Evolutionary conservation across 2,888 invertebrate genomes (phyloP), one percentile per base, ranked within the genome.

Genomic region (Luperina nickerlii): DNA sequence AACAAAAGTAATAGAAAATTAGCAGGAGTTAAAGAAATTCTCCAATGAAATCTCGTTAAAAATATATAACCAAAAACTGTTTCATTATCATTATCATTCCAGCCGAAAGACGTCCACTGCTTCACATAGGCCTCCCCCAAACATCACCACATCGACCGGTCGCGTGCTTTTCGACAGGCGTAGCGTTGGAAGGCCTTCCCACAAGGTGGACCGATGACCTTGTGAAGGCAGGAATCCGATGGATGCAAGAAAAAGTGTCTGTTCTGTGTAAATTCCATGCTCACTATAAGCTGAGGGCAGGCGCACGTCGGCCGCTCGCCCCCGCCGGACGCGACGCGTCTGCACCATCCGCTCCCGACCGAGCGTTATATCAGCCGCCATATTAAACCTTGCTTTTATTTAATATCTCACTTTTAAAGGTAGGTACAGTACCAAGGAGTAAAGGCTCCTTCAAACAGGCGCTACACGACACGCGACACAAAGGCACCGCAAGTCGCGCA

Each of bases 271-370:
- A 71, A 27, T 62, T 54, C 0, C 4, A 5, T 83, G 8, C 18
- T 85, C 85, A 63, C 11, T 76, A 15, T 66, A 48, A 83, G 63
- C 27, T 72, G 81, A 84, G 89, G 90, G 87, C 88, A 86, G 86
- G 89, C 86, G 82, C 89, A 87, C 90, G 88, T 90, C 92, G 89
- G 90, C 84, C 71, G 85, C 78, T 83, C 60, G 85, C 82, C 84
- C 90, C 91, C 89, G 88, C 87, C 90, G 92, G 91, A 90, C 84
- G 87, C 89, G 88, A 84, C 90, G 89, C 91, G 90, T 91, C 91
- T 91, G 89, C 91, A 85, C 82, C 90, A 88, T 91, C 92, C 91
- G 90, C 89, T 90, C 51, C 60, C 75, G n/a, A 66, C 69, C 86
- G 78, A 80, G 70, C 60, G 74, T 67, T 80, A 74, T 80, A 85